These are phyloP conservation scores for Austrofundulus limnaeus DNA, from an alignment of 2,113 vertebrate species.

Conservation along the genomic window DNA sequence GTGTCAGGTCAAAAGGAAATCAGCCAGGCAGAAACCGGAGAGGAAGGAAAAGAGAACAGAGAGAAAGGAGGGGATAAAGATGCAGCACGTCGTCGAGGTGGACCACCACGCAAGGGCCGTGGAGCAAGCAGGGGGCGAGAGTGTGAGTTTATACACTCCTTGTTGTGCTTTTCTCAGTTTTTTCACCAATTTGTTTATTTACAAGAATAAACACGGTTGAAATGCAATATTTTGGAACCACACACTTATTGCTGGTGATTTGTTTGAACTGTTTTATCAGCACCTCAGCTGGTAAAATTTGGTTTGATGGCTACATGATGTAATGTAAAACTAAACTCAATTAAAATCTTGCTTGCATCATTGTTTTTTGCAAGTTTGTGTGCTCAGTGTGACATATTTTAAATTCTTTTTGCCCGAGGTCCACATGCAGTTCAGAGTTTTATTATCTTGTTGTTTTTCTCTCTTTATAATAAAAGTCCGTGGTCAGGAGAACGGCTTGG, in stretches of 20 bases:
- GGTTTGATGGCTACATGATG: too few species aligned
- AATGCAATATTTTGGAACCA: background rate
- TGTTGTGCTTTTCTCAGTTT: background rate
- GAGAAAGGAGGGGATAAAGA: conserved; percentile 88
- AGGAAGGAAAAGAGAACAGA: conserved; percentile 93
- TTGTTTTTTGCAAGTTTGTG: background rate
- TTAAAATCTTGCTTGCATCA: background rate
- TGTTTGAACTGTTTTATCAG: too few species aligned
- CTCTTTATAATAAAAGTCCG: conserved; percentile 79
- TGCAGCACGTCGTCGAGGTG: conserved; percentile 88
- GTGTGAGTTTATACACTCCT: conserved; percentile 79
- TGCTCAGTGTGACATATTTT: background rate
- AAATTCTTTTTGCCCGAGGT: background rate
- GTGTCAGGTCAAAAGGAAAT: conserved; percentile 94
- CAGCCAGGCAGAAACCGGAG: conserved; percentile 85
- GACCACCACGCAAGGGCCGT: conserved; percentile 84
- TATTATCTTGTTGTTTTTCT: background rate
- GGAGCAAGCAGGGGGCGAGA: conserved; percentile 93
- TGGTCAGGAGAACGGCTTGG: conserved; percentile 95
- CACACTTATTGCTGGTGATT: too few species aligned
- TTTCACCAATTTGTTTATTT: background rate
- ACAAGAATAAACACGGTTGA: background rate
- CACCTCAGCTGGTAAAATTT: too few species aligned
- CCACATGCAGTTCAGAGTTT: background rate
- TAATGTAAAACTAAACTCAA: too few species aligned